Evolutionary conservation across 2,113 vertebrate species (phyloP).

Genomic region (Platysteira castanea): DNA sequence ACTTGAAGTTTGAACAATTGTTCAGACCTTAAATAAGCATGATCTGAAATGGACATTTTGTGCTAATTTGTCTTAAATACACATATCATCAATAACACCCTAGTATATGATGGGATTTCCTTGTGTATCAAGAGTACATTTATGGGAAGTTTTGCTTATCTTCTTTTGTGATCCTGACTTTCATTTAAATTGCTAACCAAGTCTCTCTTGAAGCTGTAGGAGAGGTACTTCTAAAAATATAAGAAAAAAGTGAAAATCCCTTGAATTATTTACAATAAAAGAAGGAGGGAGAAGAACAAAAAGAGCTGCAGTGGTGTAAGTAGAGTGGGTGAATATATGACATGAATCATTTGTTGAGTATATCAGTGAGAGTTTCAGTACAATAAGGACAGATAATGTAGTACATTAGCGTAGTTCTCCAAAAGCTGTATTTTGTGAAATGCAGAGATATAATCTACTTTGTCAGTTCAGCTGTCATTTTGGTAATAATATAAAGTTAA

Average conservation of each 20-base stretch:
- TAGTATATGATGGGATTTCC: not conserved
- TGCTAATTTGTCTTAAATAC: not conserved
- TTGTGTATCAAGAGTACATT: not conserved
- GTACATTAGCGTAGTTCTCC: not conserved
- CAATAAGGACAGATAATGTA: not conserved
- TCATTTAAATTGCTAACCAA: not conserved
- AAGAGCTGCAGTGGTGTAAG: not conserved
- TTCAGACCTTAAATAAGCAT: not conserved
- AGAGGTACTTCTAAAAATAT: not conserved
- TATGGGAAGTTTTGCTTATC: not conserved
- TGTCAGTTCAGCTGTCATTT: not conserved
- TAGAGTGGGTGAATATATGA: not conserved
- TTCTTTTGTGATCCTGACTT: not conserved
- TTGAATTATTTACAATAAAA: not conserved
- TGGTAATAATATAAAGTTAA: not conserved
- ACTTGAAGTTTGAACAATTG: not conserved
- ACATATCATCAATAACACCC: not conserved
- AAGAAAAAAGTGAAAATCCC: not conserved
- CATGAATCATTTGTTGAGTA: not conserved
- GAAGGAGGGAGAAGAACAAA: not conserved
- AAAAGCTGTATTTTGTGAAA: not conserved
- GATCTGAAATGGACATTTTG: not conserved
- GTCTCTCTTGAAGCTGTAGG: not conserved
- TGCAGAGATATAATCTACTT: not conserved
- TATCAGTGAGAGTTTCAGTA: not conserved